These are phyloP conservation scores for Apocheima hispidaria DNA, from an alignment of 2,888 invertebrate species.

Conservation along the genomic window DNA sequence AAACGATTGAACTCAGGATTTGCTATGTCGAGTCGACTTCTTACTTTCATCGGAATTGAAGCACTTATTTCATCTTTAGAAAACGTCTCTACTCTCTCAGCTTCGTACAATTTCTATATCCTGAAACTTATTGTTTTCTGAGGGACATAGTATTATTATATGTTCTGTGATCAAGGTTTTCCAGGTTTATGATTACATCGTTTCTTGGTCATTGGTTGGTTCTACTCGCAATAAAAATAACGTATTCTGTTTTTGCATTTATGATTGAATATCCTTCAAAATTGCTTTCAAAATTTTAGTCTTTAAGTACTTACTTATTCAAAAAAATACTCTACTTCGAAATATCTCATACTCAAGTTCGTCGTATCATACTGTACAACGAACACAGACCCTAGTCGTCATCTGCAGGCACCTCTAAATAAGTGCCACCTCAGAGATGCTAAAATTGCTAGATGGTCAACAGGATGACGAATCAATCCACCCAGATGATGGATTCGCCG, in stretches of 20 bases:
- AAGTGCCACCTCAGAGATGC: neutral
- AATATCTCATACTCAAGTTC: too few species aligned
- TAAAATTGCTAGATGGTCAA: neutral
- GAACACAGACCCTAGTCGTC: too few species aligned
- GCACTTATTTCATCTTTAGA: neutral
- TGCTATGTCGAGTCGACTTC: neutral
- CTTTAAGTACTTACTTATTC: too few species aligned
- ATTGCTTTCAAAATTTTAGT: too few species aligned
- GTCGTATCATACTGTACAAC: too few species aligned
- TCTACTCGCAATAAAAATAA: too few species aligned
- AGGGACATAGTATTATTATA: neutral
- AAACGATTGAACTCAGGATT: neutral
- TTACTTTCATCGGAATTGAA: neutral
- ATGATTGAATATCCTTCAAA: too few species aligned
- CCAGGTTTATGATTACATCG: neutral
- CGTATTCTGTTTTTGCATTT: too few species aligned
- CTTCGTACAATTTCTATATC: neutral
- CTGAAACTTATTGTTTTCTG: neutral
- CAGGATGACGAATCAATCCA: constrained; percentile 19
- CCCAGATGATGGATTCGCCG: constrained; percentile 34
- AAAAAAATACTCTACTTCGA: too few species aligned
- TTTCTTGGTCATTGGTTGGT: neutral
- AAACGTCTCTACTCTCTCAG: neutral
- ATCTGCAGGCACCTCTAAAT: neutral
- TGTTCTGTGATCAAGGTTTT: too few species aligned